Evolutionary conservation across 2,797 vertebrate genomes (phyloP).

Genomic region (Coendou prehensilis): DNA sequence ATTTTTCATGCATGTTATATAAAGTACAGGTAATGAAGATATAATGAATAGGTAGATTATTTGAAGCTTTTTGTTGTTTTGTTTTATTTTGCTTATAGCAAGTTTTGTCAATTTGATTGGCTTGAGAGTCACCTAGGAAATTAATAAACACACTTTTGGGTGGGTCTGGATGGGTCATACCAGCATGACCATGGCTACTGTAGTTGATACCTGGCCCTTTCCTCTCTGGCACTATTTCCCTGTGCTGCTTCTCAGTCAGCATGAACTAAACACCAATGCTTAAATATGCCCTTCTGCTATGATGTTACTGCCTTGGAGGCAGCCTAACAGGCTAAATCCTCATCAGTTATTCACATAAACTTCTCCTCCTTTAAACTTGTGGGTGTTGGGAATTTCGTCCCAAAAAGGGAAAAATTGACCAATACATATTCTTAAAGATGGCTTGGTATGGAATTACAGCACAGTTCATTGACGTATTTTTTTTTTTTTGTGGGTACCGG

Average conservation of each 20-base stretch:
- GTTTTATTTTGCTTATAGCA: no score
- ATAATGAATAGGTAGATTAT: no score
- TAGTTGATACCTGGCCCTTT: not conserved
- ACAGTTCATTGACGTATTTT: not conserved
- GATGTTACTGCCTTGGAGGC: no score
- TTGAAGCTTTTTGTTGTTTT: no score
- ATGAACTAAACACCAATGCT: not conserved
- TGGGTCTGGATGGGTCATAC: not conserved
- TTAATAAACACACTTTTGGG: not conserved
- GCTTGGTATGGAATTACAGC: not conserved
- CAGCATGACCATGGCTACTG: not conserved
- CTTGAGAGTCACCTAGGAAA: not conserved
- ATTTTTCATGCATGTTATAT: no score
- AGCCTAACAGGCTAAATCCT: not conserved
- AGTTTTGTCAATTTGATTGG: not conserved
- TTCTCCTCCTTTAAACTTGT: not conserved
- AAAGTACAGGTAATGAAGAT: no score
- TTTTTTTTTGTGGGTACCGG: not conserved
- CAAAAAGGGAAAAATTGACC: not conserved
- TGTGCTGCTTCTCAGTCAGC: no score
- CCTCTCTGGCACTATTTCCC: not conserved
- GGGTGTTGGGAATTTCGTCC: not conserved
- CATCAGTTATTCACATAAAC: not conserved
- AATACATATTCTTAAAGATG: not conserved
- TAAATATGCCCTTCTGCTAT: not conserved